Evolutionary conservation across 2,888 invertebrate genomes (phyloP).

Genomic region (Catocala fraxini): DNA sequence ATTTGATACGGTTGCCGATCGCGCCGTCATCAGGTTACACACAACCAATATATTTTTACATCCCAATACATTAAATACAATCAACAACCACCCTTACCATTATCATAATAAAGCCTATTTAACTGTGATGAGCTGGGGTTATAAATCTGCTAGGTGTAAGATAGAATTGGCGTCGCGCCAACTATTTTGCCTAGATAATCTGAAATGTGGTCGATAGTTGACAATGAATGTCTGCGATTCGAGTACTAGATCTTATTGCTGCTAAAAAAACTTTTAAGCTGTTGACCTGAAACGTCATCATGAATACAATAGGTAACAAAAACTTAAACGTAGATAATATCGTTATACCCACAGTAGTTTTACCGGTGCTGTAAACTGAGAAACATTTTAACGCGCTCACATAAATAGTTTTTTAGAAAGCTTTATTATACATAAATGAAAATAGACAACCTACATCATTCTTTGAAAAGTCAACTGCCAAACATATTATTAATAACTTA

Average conservation of each 20-base stretch:
- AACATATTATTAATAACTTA: no score
- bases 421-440: no score
- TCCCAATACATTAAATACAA: conserved; percentile 13
- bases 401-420: no score
- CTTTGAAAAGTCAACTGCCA: no score
- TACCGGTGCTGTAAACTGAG: no score
- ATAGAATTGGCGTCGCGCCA: conserved; percentile 63
- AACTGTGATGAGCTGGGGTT: conserved; percentile 10
- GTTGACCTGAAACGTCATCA: background rate
- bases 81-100: conserved; percentile 38
- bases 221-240: conserved; percentile 50
- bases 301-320: no score
- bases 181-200: conserved; percentile 66
- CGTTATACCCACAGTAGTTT: no score
- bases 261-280: background rate
- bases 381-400: no score
- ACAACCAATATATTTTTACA: conserved; percentile 45
- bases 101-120: conserved; percentile 25
- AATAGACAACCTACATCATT: no score
- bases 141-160: conserved; percentile 42
- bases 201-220: conserved; percentile 58
- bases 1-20: conserved; percentile 74
- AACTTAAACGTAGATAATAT: no score
- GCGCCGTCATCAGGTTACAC: conserved; percentile 71
- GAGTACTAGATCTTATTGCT: conserved; percentile 23